phyloP scores from a whole-genome alignment of 2,113 vertebrate genomes.

The Tauraco erythrolophus region DNA sequence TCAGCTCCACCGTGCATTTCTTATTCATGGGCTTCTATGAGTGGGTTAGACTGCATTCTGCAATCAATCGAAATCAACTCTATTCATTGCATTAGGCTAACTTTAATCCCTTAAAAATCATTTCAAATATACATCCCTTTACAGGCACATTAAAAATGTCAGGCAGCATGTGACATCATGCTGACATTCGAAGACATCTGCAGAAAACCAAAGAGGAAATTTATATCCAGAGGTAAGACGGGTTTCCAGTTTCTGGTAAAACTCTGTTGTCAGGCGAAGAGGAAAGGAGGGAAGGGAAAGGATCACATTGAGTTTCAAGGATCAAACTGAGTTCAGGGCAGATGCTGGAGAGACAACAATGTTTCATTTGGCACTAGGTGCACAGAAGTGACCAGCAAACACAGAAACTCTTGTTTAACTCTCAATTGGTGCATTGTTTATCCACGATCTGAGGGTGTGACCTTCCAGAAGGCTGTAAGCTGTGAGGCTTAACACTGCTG shows the following conservation, averaged over 20 bases:
- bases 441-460: neutral
- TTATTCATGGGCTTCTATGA: neutral
- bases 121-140: neutral
- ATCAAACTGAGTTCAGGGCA: conserved; percentile 50
- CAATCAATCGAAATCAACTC: neutral
- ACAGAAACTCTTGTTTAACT: conserved; percentile 44
- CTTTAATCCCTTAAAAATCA: neutral
- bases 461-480: neutral
- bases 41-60: neutral
- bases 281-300: neutral
- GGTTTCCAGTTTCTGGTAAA: neutral
- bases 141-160: neutral
- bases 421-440: conserved; percentile 26
- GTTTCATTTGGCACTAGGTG: conserved; percentile 50
- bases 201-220: neutral
- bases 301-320: conserved; percentile 21
- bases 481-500: neutral
- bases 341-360: conserved; percentile 1
- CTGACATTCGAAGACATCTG: conserved; percentile 4
- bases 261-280: neutral
- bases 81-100: neutral
- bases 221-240: neutral
- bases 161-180: neutral
- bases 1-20: neutral
- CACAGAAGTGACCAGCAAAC: neutral